phyloP scores from a whole-genome alignment of 2,113 vertebrate genomes.

The Bagarius yarrelli region DNA sequence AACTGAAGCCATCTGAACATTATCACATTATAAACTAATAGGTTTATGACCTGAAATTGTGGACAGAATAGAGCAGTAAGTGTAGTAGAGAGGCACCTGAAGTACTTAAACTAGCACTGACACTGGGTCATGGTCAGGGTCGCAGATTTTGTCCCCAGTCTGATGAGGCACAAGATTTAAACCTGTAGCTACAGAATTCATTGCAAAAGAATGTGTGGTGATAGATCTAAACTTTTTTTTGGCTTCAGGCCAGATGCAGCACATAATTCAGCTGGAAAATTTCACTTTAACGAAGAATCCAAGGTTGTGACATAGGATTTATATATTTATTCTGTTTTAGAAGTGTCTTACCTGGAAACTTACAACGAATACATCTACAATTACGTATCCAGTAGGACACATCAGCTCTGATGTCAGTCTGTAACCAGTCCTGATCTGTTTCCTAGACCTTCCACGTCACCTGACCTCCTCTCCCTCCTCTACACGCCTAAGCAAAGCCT shows the following conservation, averaged over 20 bases:
- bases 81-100: background rate
- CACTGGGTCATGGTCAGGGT: background rate
- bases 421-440: constrained; percentile 30
- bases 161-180: background rate
- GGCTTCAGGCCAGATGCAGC: background rate
- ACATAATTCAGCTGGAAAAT: background rate
- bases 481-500: constrained; percentile 9
- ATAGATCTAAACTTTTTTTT: background rate
- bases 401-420: constrained; percentile 11
- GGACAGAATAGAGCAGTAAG: background rate
- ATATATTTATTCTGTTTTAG: background rate
- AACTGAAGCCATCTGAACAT: background rate
- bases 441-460: constrained; percentile 9
- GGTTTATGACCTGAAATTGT: constrained; percentile 10
- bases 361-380: background rate
- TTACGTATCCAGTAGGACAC: constrained; percentile 11
- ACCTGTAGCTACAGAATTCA: background rate
- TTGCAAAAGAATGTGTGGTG: background rate
- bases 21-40: background rate
- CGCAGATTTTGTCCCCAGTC: background rate
- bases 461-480: background rate
- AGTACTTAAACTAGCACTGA: background rate
- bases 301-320: background rate
- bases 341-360: background rate
- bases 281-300: background rate